Evolutionary conservation across 1,140 invertebrate species (phyloP), one percentile per base, ranked within the genome.

Genomic region (Pseudomyrmex cubaensis): DNA sequence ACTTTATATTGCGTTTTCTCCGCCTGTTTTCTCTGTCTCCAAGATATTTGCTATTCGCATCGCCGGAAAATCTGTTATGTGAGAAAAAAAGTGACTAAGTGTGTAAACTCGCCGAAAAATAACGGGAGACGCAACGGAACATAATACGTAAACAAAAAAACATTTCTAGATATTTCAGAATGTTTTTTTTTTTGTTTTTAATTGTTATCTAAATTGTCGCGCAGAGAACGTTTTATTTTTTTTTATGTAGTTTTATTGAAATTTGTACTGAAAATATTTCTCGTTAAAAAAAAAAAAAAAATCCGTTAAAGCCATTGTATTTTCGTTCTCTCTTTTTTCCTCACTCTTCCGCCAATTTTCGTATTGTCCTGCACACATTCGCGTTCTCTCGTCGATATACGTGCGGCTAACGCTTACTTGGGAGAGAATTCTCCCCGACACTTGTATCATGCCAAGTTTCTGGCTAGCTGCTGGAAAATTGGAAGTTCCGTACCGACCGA

Each of bases 381-480:
- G 35, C 35, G 35, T 35, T 59, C 15, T 20, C 12, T 70, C 64
- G 50, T 70, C 64, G 64, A 78, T 78, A 35, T 35, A 35, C 35
- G 35, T 35, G 35, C 35, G 70, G 69, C 54, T 57, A 35, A 48
- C 35, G 50, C 64, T 70, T 20, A 20, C 15, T 25, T 54, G 35
- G 10, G 13, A 52, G 17, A 20, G 67, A 67, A 35, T 35, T 35
- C 7, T 35, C 22, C 25, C 52, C 12, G 64, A 78, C 64, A 59
- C 59, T 66, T 78, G 52, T 70, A 69, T 44, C 54, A 15, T 59
- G 76, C 76, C 76, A 78, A 78, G 64, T 78, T 69, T n/a, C 54
- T 22, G 52, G 44, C 75, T 70, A 48, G 74, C 12, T 64, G 63
- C 64, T 69, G 76, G 76, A 78, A 78, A 78, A 78, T 70, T 78